Evolutionary conservation across 2,113 vertebrate species (phyloP).

Genomic region (Gallinago jamesoni): DNA sequence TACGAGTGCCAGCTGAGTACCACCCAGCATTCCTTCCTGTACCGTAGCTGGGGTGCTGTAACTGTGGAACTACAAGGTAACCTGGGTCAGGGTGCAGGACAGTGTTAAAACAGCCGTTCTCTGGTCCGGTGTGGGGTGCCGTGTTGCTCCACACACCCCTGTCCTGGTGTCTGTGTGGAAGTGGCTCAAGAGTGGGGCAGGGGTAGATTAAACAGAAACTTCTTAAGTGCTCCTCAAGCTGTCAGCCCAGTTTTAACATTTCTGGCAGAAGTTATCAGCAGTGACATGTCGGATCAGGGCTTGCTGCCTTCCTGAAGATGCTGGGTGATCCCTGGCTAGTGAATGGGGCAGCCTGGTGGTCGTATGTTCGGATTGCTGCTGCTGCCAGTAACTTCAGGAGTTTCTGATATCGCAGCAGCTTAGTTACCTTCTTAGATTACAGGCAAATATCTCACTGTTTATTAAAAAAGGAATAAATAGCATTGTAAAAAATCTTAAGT

Average conservation of each 20-base stretch:
- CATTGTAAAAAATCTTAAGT: neutral
- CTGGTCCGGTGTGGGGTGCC: rapidly evolving
- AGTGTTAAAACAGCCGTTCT: neutral
- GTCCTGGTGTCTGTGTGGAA: rapidly evolving
- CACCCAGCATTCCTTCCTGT: neutral
- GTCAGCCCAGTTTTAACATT: neutral
- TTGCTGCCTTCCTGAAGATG: neutral
- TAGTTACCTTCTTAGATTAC: neutral
- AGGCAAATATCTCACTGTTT: neutral
- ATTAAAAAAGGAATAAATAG: neutral
- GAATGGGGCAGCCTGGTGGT: neutral
- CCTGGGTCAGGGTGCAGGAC: neutral
- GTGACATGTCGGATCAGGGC: rapidly evolving
- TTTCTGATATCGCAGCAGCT: neutral
- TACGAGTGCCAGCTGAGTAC: neutral
- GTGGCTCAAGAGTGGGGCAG: neutral
- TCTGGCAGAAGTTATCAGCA: neutral
- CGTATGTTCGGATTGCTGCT: neutral
- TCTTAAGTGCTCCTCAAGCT: neutral
- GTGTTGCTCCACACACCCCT: neutral
- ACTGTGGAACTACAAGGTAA: neutral
- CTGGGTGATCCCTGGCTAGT: neutral
- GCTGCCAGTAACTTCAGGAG: neutral
- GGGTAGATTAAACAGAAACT: neutral
- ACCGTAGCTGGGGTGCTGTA: neutral